Conservation (phyloP, 2,888 invertebrate genomes). For the Amiota communis region DNA sequence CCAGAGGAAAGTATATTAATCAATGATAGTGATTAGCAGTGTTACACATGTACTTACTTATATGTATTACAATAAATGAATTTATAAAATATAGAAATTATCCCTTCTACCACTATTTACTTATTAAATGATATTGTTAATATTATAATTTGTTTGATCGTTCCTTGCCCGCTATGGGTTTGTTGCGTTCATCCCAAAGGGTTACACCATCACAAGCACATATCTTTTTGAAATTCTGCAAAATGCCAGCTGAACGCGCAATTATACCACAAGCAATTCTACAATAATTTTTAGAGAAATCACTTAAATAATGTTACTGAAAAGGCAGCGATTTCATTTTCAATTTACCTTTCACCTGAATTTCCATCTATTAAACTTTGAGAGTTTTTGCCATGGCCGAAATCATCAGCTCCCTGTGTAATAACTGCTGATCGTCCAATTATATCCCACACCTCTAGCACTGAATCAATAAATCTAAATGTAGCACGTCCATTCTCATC, state of each 20-base stretch:
- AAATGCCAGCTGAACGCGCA: slow-evolving; percentile 89
- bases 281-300: slow-evolving; percentile 33
- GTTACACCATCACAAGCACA: slow-evolving; percentile 93
- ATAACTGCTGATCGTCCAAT: slow-evolving; percentile 87
- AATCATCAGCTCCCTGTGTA: slow-evolving; percentile 77
- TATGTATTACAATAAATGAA: not conserved
- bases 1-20: slow-evolving; percentile 43
- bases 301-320: not conserved
- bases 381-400: slow-evolving; percentile 75
- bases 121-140: not conserved
- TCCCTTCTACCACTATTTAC: not conserved
- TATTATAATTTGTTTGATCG: slow-evolving; percentile 59
- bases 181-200: slow-evolving; percentile 88
- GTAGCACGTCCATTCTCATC: slow-evolving; percentile 78
- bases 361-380: slow-evolving; percentile 78
- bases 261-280: slow-evolving; percentile 90
- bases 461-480: slow-evolving; percentile 78
- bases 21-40: slow-evolving; percentile 45
- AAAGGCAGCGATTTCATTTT: not conserved
- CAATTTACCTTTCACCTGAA: slow-evolving; percentile 77
- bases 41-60: not conserved
- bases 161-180: slow-evolving; percentile 73
- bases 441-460: slow-evolving; percentile 81
- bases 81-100: slow-evolving; percentile 12
- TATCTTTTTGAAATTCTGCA: slow-evolving; percentile 89